Conservation (phyloP, 2,888 invertebrate species). For the Tiliacea aurago region DNA sequence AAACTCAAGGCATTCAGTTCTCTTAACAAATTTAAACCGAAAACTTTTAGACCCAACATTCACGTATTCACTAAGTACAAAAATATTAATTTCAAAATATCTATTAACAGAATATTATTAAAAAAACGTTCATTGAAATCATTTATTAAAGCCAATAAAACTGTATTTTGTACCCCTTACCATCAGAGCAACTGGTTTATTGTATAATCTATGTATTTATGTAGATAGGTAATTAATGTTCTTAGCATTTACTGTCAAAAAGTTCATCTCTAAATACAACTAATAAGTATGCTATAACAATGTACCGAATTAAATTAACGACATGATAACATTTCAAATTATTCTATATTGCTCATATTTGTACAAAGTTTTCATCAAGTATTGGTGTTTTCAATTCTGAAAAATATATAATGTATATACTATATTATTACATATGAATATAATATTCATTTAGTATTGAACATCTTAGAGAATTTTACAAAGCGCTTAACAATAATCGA, state of each 20-base stretch:
- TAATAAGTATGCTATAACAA: constrained; percentile 85
- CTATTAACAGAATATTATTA: constrained; percentile 75
- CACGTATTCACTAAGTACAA: constrained; percentile 88
- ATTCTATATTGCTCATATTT: constrained; percentile 90
- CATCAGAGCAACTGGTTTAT: constrained; percentile 89
- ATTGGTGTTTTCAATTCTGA: constrained; percentile 89
- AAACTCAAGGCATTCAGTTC: constrained; percentile 33
- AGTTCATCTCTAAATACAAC: constrained; percentile 80
- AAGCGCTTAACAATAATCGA: constrained; percentile 78
- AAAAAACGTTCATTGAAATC: constrained; percentile 75
- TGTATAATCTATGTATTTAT: constrained; percentile 69
- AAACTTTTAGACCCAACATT: constrained; percentile 69
- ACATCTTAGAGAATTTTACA: constrained; percentile 79
- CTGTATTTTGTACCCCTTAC: constrained; percentile 86
- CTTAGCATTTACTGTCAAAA: constrained; percentile 78
- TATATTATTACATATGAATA: constrained; percentile 83
- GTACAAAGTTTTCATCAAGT: constrained; percentile 89
- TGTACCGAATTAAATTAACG: constrained; percentile 84
- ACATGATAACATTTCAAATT: constrained; percentile 81
- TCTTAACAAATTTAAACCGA: constrained; percentile 59
- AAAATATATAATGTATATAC: constrained; percentile 84
- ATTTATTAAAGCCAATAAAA: constrained; percentile 83
- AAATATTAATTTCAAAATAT: constrained; percentile 88
- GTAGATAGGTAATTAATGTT: constrained; percentile 66
- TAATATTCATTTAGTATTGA: constrained; percentile 76